A percentile compares a stretch with the other conserved stretches of the same genome.
These are phyloP conservation scores for Sarcophilus harrisii DNA, from an alignment of 2,797 vertebrate species.

Conservation along the genomic window DNA sequence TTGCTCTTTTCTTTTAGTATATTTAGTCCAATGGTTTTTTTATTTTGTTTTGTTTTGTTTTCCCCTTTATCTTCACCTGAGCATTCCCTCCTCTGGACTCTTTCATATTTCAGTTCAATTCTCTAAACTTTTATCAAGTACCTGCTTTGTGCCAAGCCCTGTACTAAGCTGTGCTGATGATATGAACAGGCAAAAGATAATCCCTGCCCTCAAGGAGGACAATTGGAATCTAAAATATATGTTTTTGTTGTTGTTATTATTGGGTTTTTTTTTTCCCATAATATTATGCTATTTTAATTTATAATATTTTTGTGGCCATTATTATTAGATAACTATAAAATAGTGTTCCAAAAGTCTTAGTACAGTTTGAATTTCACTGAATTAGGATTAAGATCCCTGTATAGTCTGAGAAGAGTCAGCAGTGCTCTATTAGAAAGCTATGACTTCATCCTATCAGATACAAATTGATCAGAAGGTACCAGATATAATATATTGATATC, in stretches of 20 bases:
- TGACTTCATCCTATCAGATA: conserved; percentile 35
- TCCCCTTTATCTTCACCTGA: neutral
- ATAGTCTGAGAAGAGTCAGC: rapidly evolving
- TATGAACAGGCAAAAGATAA: neutral
- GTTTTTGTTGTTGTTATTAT: too few relatives aligned
- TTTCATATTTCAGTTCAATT: conserved; percentile 5
- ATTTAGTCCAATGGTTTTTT: neutral
- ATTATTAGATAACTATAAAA: neutral
- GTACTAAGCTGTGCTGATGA: neutral
- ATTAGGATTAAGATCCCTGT: neutral
- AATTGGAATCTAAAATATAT: neutral
- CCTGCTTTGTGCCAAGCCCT: neutral
- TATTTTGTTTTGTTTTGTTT: neutral
- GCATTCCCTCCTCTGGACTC: neutral
- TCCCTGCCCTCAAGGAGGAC: neutral
- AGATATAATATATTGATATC: conserved; percentile 58
- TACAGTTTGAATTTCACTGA: neutral
- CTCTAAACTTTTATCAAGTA: neutral
- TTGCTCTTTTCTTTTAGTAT: conserved; percentile 2
- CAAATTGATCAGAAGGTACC: conserved; percentile 60
- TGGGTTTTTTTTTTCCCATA: neutral
- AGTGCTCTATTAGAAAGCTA: neutral
- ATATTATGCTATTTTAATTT: neutral
- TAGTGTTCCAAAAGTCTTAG: neutral
- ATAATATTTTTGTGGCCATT: conserved; percentile 27